Percentiles rank a stretch among this genome's conserved stretches.
Evolutionary conservation across 2,797 vertebrate genomes (phyloP).

Genomic region (Chloroceryle inda): DNA sequence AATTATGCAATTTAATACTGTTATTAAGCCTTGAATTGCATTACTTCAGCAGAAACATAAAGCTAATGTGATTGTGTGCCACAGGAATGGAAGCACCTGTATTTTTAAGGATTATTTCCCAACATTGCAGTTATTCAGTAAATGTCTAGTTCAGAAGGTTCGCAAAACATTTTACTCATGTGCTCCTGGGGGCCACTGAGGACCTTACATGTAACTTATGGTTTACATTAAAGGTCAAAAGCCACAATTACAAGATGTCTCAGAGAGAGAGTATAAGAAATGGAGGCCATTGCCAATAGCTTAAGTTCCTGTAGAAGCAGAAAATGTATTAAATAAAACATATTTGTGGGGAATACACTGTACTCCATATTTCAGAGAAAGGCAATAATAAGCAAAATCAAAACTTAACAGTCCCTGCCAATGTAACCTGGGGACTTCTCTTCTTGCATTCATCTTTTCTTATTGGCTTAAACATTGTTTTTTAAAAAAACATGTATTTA

Average conservation of each 20-base stretch:
- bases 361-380: neutral
- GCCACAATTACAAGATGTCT: neutral
- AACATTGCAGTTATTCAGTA: neutral
- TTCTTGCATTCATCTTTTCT: neutral
- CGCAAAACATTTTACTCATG: neutral
- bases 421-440: neutral
- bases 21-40: slow-evolving; percentile 44
- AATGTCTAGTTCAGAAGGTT: neutral
- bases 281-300: neutral
- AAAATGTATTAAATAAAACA: neutral
- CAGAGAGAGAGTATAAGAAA: neutral
- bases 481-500: no score
- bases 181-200: neutral
- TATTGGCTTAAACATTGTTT: neutral
- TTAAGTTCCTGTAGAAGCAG: neutral
- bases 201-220: neutral
- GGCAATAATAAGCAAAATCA: neutral
- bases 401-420: neutral
- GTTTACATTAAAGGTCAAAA: neutral
- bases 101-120: neutral
- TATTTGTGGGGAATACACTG: neutral
- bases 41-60: slow-evolving; percentile 53
- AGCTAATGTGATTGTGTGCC: slow-evolving; percentile 37
- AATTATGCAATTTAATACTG: slow-evolving; percentile 53
- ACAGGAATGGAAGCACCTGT: slow-evolving; percentile 20